These are phyloP conservation scores for Schizothorax lantsangensis DNA, from an alignment of 2,797 vertebrate genomes.

Conservation along the genomic window DNA sequence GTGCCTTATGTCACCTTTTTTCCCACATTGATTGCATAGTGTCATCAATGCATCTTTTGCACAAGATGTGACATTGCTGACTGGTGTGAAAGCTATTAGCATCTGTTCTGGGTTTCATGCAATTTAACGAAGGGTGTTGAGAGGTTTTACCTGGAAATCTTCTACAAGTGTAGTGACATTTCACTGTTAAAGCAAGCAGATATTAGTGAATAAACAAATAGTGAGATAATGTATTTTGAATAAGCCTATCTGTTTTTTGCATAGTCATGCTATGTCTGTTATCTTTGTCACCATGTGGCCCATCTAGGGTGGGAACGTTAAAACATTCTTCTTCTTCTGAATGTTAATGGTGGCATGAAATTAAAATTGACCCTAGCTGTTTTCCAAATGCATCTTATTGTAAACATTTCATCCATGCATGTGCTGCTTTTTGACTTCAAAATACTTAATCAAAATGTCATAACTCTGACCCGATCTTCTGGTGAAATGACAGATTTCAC, in stretches of 20 bases:
- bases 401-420: neutral
- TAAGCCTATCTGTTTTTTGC: neutral
- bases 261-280: constrained; percentile 1
- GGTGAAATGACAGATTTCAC: neutral
- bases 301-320: too few species aligned
- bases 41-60: neutral
- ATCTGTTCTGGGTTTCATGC: neutral
- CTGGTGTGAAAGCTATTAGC: neutral
- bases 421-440: neutral
- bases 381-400: neutral
- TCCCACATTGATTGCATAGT: neutral
- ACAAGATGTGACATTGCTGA: neutral
- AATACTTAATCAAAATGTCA: neutral
- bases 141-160: neutral
- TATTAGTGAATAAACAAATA: neutral
- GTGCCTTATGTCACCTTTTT: neutral
- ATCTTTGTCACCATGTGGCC: constrained; percentile 15
- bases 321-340: neutral
- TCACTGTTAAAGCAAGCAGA: neutral
- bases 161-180: neutral
- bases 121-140: neutral
- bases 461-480: neutral
- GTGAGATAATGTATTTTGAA: neutral
- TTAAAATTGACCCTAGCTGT: neutral
- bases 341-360: neutral